phyloP scores from a whole-genome alignment of 2,113 vertebrate species.

The Ptilonorhynchus violaceus region DNA sequence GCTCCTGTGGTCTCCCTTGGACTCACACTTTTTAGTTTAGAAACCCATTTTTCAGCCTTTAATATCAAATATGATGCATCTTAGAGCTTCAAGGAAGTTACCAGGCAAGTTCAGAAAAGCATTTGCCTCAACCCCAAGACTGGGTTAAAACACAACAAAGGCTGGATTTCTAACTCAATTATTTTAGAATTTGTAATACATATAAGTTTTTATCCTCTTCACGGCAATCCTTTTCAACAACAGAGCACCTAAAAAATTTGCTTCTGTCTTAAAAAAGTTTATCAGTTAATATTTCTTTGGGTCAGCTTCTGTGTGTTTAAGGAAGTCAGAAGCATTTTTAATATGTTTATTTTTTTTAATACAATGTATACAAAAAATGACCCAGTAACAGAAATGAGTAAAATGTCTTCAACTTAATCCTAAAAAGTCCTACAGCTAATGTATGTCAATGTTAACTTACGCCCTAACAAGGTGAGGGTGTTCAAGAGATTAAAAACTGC shows the following conservation, averaged over 20 bases:
- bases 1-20: background rate
- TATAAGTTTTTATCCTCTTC: background rate
- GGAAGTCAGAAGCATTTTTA: background rate
- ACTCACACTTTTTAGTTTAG: fast-evolving
- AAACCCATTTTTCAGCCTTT: background rate
- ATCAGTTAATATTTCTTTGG: background rate
- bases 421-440: background rate
- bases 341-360: background rate
- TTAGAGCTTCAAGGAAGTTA: background rate
- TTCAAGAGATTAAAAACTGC: background rate
- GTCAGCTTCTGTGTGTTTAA: background rate
- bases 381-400: background rate
- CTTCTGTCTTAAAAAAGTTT: background rate
- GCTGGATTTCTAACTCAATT: background rate
- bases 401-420: background rate
- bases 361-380: background rate
- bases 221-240: background rate
- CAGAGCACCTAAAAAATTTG: background rate
- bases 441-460: background rate
- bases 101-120: background rate
- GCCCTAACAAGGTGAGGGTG: background rate
- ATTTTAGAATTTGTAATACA: background rate
- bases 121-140: background rate
- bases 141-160: background rate
- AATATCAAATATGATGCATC: background rate